Percentiles rank a stretch among this genome's conserved stretches.
These are phyloP conservation scores for Platichthys stellatus DNA, from an alignment of 2,113 vertebrate species.

Conservation along the genomic window DNA sequence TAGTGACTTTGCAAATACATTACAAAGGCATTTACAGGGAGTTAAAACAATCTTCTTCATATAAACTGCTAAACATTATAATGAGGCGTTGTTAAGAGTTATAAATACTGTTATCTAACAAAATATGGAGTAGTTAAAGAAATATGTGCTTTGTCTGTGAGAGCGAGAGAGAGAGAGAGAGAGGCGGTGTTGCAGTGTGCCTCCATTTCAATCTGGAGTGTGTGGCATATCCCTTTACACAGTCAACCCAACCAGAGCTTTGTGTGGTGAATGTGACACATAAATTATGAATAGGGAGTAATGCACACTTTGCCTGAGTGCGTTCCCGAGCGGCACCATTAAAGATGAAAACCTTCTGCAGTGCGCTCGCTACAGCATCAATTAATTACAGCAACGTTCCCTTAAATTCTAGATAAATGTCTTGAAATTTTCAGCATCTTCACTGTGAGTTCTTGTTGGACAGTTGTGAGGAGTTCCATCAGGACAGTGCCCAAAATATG, in stretches of 20 bases:
- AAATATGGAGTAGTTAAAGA: neutral
- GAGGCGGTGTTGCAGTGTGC: slow-evolving; percentile 1
- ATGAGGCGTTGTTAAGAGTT: neutral
- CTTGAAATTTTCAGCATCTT: slow-evolving; percentile 11
- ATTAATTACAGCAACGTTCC: slow-evolving; percentile 57
- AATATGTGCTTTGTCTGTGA: neutral
- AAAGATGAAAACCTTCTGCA: slow-evolving; percentile 63
- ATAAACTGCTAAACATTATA: neutral
- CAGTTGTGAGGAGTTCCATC: neutral
- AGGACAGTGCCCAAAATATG: slow-evolving; percentile 24
- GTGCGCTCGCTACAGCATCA: slow-evolving; percentile 41
- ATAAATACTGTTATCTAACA: neutral
- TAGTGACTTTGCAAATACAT: too few species aligned
- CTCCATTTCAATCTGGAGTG: slow-evolving; percentile 41
- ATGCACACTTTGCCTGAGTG: slow-evolving; percentile 74
- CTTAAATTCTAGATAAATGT: slow-evolving; percentile 20
- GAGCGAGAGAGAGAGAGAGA: too few species aligned
- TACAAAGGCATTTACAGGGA: too few species aligned
- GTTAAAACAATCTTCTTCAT: too few species aligned
- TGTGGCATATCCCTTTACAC: slow-evolving; percentile 67
- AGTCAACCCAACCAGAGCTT: slow-evolving; percentile 34
- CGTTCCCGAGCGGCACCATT: slow-evolving; percentile 52
- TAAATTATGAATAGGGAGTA: slow-evolving; percentile 80
- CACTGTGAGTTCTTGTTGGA: slow-evolving; percentile 1
- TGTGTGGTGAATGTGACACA: slow-evolving; percentile 51